Base-by-base conservation (phyloP, 2,797 vertebrate species). In the Pseudochirops corinnae region DNA sequence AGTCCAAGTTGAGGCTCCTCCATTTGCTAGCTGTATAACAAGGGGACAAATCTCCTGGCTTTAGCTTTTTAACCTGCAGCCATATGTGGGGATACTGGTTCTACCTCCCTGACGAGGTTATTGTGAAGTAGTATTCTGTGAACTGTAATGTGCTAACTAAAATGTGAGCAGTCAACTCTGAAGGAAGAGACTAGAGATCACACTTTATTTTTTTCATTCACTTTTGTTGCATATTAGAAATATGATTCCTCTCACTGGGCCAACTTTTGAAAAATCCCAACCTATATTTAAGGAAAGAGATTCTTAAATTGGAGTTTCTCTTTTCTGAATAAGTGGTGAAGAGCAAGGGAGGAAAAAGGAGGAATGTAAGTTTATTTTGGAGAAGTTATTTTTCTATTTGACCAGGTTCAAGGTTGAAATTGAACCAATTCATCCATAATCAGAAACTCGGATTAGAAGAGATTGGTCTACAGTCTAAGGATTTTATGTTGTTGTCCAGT, bases 221-320 rank as follows among this genome's bases (percentile, higher is more conserved):
- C 14, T 18, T 91, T 92, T 93, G 52, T 39, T 67, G 56, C 33
- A 24, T 9, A 4, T 52, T 90, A 55, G 90, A 96, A 95, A 93
- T 50, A 74, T 0, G 52, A 90, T 56, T 18, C 53, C 14, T 62
- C 91, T 53, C 33, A 29, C 3, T 29, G 55, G 12, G 2, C 31
- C 55, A 94, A 14, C 24, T 91, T 55, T 53, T 11, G 21, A 53
- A 82, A 91, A 95, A 33, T 97, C 57, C 56, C 58, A 92, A 56
- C 14, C 26, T 1, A 26, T 21, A 82, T 26, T 93, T 92, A 55
- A 91, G 90, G 18, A 53, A 82, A 92, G 14, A 67, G 55, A 56
- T 31, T 4, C 74, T 52, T 13, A 74, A 55, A 90, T 1, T 52
- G 56, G 6, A 1, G 0, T 57, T 56, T 91, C 46, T 56, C 28